These are phyloP conservation scores for Spilarctia lutea DNA, from an alignment of 2,888 invertebrate species.

Conservation along the genomic window DNA sequence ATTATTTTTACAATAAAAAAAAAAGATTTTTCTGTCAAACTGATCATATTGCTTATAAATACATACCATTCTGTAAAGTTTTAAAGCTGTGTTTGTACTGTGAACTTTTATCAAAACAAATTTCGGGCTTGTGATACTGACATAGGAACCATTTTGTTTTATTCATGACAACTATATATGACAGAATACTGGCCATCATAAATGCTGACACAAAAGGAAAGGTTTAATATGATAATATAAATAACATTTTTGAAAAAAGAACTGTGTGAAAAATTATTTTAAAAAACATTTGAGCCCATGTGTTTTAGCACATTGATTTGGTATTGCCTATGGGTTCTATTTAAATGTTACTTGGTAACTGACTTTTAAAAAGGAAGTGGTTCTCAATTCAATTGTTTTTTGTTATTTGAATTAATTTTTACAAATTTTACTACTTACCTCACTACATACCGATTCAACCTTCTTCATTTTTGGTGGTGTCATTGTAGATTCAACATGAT, in stretches of 20 bases:
- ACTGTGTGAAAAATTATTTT: background rate
- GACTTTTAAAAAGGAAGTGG: too few relatives aligned
- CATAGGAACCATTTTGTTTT: conserved; percentile 56
- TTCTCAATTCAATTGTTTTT: background rate
- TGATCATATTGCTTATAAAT: background rate
- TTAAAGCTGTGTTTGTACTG: conserved; percentile 16
- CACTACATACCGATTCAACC: conserved; percentile 29
- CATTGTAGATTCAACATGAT: conserved; percentile 36
- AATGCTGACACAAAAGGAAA: background rate
- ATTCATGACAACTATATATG: conserved; percentile 20
- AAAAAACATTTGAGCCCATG: background rate
- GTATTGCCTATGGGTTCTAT: background rate
- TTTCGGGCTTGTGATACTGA: conserved; percentile 21
- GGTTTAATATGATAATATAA: background rate
- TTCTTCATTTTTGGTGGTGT: conserved; percentile 61
- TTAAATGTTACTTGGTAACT: background rate
- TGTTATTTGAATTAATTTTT: background rate
- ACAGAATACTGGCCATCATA: conserved; percentile 25
- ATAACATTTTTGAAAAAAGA: background rate
- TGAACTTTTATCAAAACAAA: conserved; percentile 21
- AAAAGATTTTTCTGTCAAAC: background rate
- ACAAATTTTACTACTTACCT: conserved; percentile 42
- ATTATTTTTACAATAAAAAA: background rate
- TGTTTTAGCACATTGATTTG: background rate
- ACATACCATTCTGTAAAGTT: conserved; percentile 31